Evolutionary conservation across 1,140 invertebrate genomes (phyloP).

Genomic region (Nomia melanderi): DNA sequence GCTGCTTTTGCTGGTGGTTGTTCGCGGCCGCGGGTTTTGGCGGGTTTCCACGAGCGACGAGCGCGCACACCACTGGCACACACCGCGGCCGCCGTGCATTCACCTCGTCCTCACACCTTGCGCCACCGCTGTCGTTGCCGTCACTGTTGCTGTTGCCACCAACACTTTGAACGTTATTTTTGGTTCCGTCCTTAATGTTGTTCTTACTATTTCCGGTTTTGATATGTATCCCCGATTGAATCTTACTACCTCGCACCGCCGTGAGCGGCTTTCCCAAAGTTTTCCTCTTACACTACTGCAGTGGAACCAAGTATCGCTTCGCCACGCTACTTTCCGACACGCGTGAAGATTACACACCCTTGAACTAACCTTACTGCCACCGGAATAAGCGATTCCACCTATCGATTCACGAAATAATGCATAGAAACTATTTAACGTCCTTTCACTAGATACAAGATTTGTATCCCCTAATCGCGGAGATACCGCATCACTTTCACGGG

Average conservation of each 20-base stretch:
- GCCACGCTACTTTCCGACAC: slow-evolving; percentile 59
- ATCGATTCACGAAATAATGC: slow-evolving; percentile 17
- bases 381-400: slow-evolving; percentile 28
- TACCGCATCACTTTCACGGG: slow-evolving; percentile 76
- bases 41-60: slow-evolving; percentile 70
- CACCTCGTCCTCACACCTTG: slow-evolving; percentile 70
- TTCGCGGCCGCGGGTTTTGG: slow-evolving; percentile 70
- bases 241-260: slow-evolving; percentile 47
- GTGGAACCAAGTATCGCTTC: slow-evolving; percentile 20
- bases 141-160: slow-evolving; percentile 33
- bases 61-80: slow-evolving; percentile 67
- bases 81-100: slow-evolving; percentile 73
- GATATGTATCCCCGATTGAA: slow-evolving; percentile 52
- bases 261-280: slow-evolving; percentile 7
- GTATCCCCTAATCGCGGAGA: slow-evolving; percentile 75
- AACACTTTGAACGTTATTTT: slow-evolving; percentile 20
- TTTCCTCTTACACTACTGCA: slow-evolving; percentile 37
- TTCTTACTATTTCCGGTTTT: neutral
- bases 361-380: slow-evolving; percentile 24
- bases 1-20: slow-evolving; percentile 53
- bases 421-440: slow-evolving; percentile 56
- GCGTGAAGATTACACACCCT: slow-evolving; percentile 44
- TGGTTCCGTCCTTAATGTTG: neutral
- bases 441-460: slow-evolving; percentile 69
- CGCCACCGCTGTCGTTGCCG: slow-evolving; percentile 64